These are phyloP conservation scores for Ophonus ardosiacus DNA, from an alignment of 2,888 invertebrate species.

Conservation along the genomic window DNA sequence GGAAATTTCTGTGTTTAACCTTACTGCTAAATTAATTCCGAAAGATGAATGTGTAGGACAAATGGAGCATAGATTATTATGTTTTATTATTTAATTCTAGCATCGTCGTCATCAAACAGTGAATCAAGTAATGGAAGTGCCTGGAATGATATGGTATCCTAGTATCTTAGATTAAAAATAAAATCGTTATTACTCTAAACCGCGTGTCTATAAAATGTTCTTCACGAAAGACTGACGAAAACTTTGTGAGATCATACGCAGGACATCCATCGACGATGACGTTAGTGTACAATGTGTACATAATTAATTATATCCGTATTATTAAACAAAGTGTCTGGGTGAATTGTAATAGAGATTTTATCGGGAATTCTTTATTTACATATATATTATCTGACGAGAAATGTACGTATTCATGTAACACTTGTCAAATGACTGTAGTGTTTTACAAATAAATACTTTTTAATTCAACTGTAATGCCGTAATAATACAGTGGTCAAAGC, in stretches of 20 bases:
- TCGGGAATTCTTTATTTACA: constrained; percentile 35
- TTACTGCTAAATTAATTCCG: not conserved
- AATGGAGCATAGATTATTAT: constrained; percentile 63
- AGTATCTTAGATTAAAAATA: constrained; percentile 74
- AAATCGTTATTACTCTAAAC: constrained; percentile 44
- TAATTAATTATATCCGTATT: constrained; percentile 54
- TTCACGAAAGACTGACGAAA: constrained; percentile 56
- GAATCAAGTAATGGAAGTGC: constrained; percentile 78
- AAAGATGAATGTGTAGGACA: not conserved
- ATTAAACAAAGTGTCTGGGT: constrained; percentile 53
- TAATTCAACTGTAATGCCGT: constrained; percentile 10
- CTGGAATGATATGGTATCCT: constrained; percentile 80
- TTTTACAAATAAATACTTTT: constrained; percentile 20
- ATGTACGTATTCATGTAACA: constrained; percentile 31
- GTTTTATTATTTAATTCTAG: constrained; percentile 67
- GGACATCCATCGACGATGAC: constrained; percentile 27
- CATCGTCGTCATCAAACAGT: constrained; percentile 74
- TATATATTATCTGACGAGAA: constrained; percentile 26
- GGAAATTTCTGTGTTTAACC: not conserved
- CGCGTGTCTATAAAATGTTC: constrained; percentile 20
- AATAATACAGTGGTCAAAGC: not conserved
- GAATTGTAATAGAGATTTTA: constrained; percentile 26
- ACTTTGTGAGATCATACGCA: constrained; percentile 47
- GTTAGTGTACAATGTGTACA: constrained; percentile 55
- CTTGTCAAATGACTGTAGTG: constrained; percentile 4